Evolutionary conservation across 2,888 invertebrate species (phyloP).

Genomic region (Shargacucullia verbasci): DNA sequence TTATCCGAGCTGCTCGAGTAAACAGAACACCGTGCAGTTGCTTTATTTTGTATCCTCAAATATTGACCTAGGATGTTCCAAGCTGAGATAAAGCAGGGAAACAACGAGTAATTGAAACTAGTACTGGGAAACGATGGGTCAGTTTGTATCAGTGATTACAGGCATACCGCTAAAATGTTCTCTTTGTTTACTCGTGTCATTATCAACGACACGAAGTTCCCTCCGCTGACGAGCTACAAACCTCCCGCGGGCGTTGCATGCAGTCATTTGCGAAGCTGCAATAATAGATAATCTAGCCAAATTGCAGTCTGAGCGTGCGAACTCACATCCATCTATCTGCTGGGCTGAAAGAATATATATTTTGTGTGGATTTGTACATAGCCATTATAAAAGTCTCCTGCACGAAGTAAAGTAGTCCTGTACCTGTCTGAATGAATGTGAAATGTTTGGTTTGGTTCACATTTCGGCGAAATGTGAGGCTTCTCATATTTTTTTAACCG

Average conservation of each 20-base stretch:
- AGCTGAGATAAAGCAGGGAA: constrained; percentile 74
- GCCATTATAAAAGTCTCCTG: constrained; percentile 27
- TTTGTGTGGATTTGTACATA: constrained; percentile 21
- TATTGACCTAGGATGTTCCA: constrained; percentile 82
- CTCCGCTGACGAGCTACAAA: constrained; percentile 40
- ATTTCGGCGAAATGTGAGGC: constrained; percentile 85
- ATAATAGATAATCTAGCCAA: constrained; percentile 78
- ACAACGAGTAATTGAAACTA: constrained; percentile 78
- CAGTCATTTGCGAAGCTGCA: constrained; percentile 73
- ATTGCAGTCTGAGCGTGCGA: constrained; percentile 73
- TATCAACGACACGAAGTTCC: constrained; percentile 64
- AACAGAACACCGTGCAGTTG: constrained; percentile 63
- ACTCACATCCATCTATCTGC: constrained; percentile 49
- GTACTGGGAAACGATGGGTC: constrained; percentile 69
- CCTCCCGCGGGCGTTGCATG: constrained; percentile 58
- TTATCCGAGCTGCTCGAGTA: constrained; percentile 52
- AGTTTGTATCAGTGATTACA: constrained; percentile 80
- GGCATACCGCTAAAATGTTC: constrained; percentile 74
- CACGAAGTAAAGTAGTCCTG: constrained; percentile 59
- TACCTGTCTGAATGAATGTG: constrained; percentile 72
- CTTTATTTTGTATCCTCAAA: constrained; percentile 73
- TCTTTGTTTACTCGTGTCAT: constrained; percentile 76
- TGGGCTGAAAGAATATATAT: constrained; percentile 16
- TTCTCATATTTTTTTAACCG: constrained; percentile 79
- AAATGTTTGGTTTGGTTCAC: constrained; percentile 78